These are phyloP conservation scores for Chorisops tibialis DNA, from an alignment of 2,888 invertebrate species.

Conservation along the genomic window DNA sequence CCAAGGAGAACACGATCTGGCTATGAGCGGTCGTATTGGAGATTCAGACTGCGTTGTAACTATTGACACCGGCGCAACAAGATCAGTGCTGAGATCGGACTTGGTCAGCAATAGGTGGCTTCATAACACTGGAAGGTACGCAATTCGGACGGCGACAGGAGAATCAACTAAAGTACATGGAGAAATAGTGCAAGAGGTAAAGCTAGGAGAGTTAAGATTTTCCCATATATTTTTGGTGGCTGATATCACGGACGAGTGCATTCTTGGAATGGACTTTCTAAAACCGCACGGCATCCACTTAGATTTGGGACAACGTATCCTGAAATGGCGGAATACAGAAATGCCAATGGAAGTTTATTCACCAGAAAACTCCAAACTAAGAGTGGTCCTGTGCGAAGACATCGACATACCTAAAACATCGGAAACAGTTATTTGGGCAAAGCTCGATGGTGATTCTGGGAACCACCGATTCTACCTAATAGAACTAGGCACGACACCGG, in stretches of 20 bases:
- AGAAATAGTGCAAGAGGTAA: background rate
- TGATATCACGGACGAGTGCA: slow-evolving; percentile 2
- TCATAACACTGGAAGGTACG: background rate
- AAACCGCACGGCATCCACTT: background rate
- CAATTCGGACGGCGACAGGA: background rate
- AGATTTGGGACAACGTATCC: background rate
- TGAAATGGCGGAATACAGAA: background rate
- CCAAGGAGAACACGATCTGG: background rate
- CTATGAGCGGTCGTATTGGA: background rate
- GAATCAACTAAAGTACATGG: background rate
- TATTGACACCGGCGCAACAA: background rate
- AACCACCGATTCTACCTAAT: background rate
- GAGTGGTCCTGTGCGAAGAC: background rate
- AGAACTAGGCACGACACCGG: background rate
- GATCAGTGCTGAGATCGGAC: background rate
- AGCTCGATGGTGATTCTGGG: background rate
- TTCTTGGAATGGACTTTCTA: slow-evolving; percentile 4
- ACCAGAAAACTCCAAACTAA: background rate
- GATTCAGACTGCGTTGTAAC: background rate
- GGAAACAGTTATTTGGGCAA: slow-evolving; percentile 5
- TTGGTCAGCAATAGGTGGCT: background rate
- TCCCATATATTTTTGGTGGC: background rate
- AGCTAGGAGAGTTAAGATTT: background rate
- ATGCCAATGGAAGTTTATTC: background rate
- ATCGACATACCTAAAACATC: background rate